These are phyloP conservation scores for Urechis unicinctus DNA, from an alignment of 2,888 invertebrate species.

Conservation along the genomic window DNA sequence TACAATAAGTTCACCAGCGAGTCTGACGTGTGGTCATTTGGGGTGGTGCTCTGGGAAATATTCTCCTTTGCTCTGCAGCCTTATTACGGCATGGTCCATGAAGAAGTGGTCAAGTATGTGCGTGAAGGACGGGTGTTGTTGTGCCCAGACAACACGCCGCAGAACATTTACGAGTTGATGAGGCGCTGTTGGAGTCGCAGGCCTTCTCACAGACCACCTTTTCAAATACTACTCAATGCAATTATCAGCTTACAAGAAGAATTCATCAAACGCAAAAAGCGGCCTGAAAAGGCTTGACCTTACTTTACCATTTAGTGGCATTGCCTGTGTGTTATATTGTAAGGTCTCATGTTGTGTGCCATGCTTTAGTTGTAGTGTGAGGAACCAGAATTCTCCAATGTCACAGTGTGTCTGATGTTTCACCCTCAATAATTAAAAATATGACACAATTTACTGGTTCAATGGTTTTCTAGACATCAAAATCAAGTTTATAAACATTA, in stretches of 20 bases:
- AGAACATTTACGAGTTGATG: conserved; percentile 81
- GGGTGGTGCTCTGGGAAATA: conserved; percentile 93
- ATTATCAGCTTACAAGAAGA: conserved; percentile 1
- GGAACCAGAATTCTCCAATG: no score
- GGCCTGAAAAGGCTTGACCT: no score
- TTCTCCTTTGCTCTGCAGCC: conserved; percentile 94
- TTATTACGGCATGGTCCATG: conserved; percentile 87
- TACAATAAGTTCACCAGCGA: conserved; percentile 94
- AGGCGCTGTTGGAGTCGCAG: conserved; percentile 86
- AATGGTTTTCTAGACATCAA: no score
- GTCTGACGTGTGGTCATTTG: conserved; percentile 96
- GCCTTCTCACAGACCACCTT: conserved; percentile 78
- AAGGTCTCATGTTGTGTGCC: no score
- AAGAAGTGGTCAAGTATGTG: conserved; percentile 89
- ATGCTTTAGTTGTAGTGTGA: no score
- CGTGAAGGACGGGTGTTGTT: conserved; percentile 87
- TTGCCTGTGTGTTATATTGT: no score
- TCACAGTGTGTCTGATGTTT: no score
- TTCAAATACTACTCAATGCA: conserved; percentile 46
- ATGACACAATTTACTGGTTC: no score
- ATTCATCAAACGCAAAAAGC: not conserved
- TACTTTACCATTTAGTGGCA: no score
- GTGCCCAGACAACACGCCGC: conserved; percentile 80
- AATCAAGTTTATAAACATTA: no score
- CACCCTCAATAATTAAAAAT: no score